Conservation (phyloP, 2,888 invertebrate genomes). For the Pandemis corylana region DNA sequence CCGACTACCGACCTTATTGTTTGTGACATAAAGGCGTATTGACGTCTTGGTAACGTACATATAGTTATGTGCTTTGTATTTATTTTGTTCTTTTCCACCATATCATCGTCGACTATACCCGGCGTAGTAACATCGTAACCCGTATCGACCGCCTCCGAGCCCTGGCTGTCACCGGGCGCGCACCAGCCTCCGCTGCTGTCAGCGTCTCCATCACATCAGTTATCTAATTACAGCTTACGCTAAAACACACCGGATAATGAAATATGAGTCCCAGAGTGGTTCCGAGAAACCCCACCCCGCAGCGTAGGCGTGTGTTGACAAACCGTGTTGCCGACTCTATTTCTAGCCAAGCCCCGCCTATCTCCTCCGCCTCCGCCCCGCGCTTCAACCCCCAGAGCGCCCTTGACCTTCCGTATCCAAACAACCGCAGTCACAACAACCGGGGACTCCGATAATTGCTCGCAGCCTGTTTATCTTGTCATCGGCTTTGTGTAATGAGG, state of each 20-base stretch:
- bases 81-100: not conserved
- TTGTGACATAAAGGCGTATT: no score
- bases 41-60: no score
- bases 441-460: constrained; percentile 57
- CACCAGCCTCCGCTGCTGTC: not conserved
- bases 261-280: constrained; percentile 21
- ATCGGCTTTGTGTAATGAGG: constrained; percentile 12
- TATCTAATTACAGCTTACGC: constrained; percentile 1
- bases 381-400: constrained; percentile 42
- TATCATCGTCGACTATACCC: not conserved
- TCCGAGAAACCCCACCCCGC: constrained; percentile 33
- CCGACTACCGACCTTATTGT: no score
- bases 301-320: constrained; percentile 83
- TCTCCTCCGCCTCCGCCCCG: constrained; percentile 37
- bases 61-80: no score
- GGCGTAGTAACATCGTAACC: not conserved
- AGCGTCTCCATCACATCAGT: constrained; percentile 8
- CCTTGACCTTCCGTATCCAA: constrained; percentile 83
- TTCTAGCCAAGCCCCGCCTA: constrained; percentile 67
- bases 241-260: constrained; percentile 20
- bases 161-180: not conserved
- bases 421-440: constrained; percentile 83
- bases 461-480: constrained; percentile 46
- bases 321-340: constrained; percentile 77
- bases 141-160: not conserved